Evolutionary conservation across 1,140 invertebrate species (phyloP).

Genomic region (Triops cancriformis): DNA sequence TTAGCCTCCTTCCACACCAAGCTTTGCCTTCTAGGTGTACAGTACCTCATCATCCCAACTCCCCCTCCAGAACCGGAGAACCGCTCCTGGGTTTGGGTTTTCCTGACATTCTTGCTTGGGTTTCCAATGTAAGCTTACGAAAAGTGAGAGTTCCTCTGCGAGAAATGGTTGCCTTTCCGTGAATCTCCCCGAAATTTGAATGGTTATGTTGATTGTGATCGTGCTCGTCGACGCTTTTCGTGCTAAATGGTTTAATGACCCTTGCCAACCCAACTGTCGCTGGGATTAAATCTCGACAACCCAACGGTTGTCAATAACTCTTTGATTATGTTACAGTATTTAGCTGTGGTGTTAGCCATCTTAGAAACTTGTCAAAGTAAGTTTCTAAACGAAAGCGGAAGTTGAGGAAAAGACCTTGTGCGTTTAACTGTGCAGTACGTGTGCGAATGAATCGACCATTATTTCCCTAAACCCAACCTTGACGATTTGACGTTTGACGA

Average conservation of each 20-base stretch:
- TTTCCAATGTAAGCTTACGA: constrained; percentile 6
- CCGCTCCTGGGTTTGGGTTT: constrained; percentile 12
- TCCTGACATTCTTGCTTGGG: constrained; percentile 9
- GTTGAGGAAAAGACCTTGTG: background rate
- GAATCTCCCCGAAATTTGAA: background rate
- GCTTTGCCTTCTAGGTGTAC: background rate
- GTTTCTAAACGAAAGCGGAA: background rate
- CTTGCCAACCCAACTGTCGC: background rate
- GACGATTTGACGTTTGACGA: constrained; percentile 1
- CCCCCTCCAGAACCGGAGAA: background rate
- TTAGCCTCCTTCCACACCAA: background rate
- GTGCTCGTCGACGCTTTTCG: background rate
- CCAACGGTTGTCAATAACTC: background rate
- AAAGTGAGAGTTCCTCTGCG: background rate
- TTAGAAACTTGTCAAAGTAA: background rate
- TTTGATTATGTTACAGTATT: background rate
- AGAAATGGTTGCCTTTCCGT: background rate
- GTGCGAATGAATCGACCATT: background rate
- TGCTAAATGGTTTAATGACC: background rate
- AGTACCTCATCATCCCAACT: background rate
- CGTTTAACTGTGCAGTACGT: background rate
- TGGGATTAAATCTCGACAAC: background rate
- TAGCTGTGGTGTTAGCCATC: background rate
- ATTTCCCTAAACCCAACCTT: background rate
- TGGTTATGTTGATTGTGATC: background rate